Evolutionary conservation across 2,888 invertebrate genomes (phyloP).

Genomic region (Drosophila neotestacea): DNA sequence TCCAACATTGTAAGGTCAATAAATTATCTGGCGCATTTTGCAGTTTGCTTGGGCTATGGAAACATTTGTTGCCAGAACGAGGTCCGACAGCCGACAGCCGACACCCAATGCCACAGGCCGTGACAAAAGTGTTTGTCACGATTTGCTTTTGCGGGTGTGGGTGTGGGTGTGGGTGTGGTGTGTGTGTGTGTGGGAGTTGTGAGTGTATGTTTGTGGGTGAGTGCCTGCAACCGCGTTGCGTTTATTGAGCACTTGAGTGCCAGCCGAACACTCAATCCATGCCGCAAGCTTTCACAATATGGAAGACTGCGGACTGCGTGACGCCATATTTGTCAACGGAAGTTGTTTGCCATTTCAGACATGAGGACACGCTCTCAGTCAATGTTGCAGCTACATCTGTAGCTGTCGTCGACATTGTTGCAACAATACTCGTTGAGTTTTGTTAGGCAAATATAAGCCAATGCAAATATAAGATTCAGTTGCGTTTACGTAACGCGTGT

Average conservation of each 20-base stretch:
- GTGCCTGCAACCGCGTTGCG: constrained; percentile 54
- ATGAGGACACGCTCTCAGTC: constrained; percentile 21
- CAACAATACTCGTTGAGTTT: constrained; percentile 49
- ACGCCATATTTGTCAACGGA: constrained; percentile 70
- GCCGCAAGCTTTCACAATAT: constrained; percentile 51
- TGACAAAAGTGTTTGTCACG: constrained; percentile 59
- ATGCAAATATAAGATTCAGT: constrained; percentile 67
- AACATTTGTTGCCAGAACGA: too few relatives aligned
- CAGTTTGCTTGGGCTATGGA: constrained; percentile 12
- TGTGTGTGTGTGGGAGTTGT: constrained; percentile 5
- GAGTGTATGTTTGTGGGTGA: constrained; percentile 29
- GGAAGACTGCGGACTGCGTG: constrained; percentile 37
- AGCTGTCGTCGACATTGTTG: constrained; percentile 37
- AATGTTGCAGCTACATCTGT: constrained; percentile 4
- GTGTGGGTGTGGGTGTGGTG: neutral
- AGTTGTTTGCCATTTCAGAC: constrained; percentile 55
- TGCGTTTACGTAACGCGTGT: constrained; percentile 53
- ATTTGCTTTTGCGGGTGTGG: constrained; percentile 38
- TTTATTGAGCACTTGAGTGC: constrained; percentile 77
- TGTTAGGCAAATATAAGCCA: constrained; percentile 67
- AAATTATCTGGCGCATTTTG: constrained; percentile 54
- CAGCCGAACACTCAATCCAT: constrained; percentile 61
- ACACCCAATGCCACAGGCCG: constrained; percentile 43
- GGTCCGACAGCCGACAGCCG: constrained; percentile 1
- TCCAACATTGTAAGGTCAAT: constrained; percentile 42